Percentiles rank a stretch among this genome's conserved stretches.
Evolutionary conservation across 1,140 invertebrate genomes (phyloP).

Genomic region (Reticulitermes speratus): DNA sequence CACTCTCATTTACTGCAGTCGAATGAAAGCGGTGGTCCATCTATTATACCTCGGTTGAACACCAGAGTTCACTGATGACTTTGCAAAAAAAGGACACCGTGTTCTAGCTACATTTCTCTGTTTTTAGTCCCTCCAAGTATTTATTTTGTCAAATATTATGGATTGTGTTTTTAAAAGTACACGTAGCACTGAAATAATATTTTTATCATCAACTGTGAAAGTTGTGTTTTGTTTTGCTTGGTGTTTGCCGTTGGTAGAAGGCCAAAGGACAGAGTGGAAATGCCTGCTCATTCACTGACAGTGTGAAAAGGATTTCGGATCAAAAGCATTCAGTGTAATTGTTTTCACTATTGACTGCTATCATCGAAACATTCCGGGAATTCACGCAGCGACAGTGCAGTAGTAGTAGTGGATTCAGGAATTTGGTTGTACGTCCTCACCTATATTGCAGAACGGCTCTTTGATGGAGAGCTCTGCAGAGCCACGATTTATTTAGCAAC

Average conservation of each 20-base stretch:
- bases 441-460: not conserved
- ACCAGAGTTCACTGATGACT: too few relatives aligned
- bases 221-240: not conserved
- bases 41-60: too few relatives aligned
- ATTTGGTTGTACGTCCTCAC: not conserved
- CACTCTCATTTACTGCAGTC: too few relatives aligned
- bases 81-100: too few relatives aligned
- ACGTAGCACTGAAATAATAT: conserved; percentile 2
- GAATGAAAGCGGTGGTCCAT: too few relatives aligned
- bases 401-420: not conserved
- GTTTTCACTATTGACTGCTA: not conserved
- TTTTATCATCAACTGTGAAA: not conserved
- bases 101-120: too few relatives aligned
- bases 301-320: not conserved
- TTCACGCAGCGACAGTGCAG: not conserved
- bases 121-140: too few relatives aligned
- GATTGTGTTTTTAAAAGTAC: not conserved
- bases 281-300: not conserved
- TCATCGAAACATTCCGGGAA: not conserved
- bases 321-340: not conserved
- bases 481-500: not conserved
- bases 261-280: too few relatives aligned
- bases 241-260: not conserved
- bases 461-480: not conserved
- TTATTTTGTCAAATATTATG: not conserved